phyloP scores from a whole-genome alignment of 2,113 vertebrate species.

The Agapornis roseicollis region DNA sequence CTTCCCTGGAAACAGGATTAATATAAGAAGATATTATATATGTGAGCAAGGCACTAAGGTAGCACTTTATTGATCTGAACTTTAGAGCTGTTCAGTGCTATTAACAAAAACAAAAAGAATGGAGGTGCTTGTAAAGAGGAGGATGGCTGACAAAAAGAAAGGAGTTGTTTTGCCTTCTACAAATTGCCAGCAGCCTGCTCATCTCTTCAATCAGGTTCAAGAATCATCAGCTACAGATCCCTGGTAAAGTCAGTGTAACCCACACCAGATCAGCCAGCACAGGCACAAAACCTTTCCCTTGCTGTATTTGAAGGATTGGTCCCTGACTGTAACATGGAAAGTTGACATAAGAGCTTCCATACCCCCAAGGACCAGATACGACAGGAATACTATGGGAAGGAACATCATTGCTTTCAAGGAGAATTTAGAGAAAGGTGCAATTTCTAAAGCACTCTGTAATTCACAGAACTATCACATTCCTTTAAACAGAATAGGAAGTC shows the following conservation, averaged over 20 bases:
- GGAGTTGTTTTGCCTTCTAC: not conserved
- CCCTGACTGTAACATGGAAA: not conserved
- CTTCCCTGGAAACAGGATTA: constrained; percentile 70
- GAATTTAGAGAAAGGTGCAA: constrained; percentile 25
- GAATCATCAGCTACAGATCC: not conserved
- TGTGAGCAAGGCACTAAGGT: constrained; percentile 68
- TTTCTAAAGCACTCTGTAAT: constrained; percentile 29
- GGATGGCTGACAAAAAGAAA: not conserved
- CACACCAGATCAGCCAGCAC: not conserved
- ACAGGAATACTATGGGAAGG: not conserved
- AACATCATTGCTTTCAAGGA: constrained; percentile 32
- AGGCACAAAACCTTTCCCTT: not conserved
- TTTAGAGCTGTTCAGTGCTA: constrained; percentile 58
- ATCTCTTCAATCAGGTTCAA: not conserved
- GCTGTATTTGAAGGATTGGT: not conserved
- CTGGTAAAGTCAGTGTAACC: not conserved
- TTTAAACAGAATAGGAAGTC: not conserved
- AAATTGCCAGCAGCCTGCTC: not conserved
- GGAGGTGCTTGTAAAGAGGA: not conserved
- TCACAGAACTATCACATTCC: constrained; percentile 31
- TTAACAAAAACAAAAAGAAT: constrained; percentile 60
- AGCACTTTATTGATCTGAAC: constrained; percentile 69
- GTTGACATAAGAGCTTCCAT: constrained; percentile 32
- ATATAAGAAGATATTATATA: constrained; percentile 74
- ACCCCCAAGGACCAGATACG: not conserved